Percentiles rank a stretch among this genome's conserved stretches.
Conservation (phyloP, 1,140 invertebrate species). For the Reticulitermes speratus region DNA sequence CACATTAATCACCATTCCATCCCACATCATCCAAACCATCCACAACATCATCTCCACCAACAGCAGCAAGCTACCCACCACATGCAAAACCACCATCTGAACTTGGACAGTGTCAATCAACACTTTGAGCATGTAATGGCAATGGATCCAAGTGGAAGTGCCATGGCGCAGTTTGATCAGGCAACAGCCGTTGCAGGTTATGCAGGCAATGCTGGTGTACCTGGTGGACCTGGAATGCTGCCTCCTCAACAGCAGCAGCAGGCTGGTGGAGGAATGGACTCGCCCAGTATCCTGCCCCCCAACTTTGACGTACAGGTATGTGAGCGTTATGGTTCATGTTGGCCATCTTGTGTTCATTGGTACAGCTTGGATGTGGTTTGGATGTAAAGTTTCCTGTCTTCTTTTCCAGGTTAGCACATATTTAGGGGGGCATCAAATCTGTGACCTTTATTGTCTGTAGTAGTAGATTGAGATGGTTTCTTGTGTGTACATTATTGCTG, state of each 20-base stretch:
- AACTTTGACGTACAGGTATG: conserved; percentile 58
- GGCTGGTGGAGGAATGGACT: conserved; percentile 58
- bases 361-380: no score
- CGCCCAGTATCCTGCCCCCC: conserved; percentile 46
- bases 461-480: no score
- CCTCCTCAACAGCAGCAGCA: conserved; percentile 51
- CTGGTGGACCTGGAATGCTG: conserved; percentile 30
- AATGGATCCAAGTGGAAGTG: conserved; percentile 29
- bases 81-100: conserved; percentile 36
- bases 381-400: no score
- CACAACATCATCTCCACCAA: conserved; percentile 50
- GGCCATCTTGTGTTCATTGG: no score
- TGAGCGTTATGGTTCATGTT: neutral
- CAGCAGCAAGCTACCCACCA: neutral
- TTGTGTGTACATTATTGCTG: no score
- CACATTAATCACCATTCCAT: conserved; percentile 13
- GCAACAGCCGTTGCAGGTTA: conserved; percentile 31
- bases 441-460: no score
- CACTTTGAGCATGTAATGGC: conserved; percentile 40
- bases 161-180: conserved; percentile 20
- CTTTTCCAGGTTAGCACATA: no score
- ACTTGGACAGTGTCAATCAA: conserved; percentile 33
- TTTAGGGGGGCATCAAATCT: no score
- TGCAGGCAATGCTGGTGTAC: conserved; percentile 21
- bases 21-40: conserved; percentile 46